Percentiles rank a stretch among this genome's conserved stretches.
Evolutionary conservation across 64 coral and sea anemone species (phyloP).

Genomic region (Pocillopora verrucosa): DNA sequence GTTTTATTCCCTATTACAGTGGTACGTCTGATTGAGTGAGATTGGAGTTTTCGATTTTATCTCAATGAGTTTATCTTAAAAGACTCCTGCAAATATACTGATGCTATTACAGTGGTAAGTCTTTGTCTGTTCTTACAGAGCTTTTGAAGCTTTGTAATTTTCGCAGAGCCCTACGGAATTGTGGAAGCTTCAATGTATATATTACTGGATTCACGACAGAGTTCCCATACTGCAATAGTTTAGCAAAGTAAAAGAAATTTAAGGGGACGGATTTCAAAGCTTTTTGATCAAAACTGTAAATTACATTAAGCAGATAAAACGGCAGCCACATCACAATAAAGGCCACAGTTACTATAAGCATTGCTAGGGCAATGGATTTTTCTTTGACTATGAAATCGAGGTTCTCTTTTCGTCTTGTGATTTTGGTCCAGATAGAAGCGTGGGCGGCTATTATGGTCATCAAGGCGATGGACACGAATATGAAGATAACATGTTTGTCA

Average conservation of each 20-base stretch:
- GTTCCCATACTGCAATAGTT: constrained; percentile 41
- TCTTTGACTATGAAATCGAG: neutral
- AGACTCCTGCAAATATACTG: no score
- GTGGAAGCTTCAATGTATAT: constrained; percentile 33
- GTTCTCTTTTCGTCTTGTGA: neutral
- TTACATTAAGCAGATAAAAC: constrained; percentile 11
- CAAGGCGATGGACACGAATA: neutral
- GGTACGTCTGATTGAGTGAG: no score
- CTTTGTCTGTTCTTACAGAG: neutral
- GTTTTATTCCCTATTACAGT: no score
- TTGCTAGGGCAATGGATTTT: neutral
- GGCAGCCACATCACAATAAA: constrained; percentile 38
- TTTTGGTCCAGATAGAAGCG: neutral
- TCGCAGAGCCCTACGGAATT: constrained; percentile 3
- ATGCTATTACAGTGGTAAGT: no score
- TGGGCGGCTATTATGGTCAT: constrained; percentile 1
- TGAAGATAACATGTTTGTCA: neutral
- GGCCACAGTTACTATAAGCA: constrained; percentile 2
- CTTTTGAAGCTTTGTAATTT: neutral
- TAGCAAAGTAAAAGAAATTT: constrained; percentile 20
- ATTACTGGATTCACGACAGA: constrained; percentile 45
- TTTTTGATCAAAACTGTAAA: neutral
- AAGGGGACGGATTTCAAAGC: neutral
- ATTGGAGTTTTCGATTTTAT: no score
- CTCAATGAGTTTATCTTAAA: no score